Evolutionary conservation across 2,797 vertebrate species (phyloP).

Genomic region (Lemur catta): DNA sequence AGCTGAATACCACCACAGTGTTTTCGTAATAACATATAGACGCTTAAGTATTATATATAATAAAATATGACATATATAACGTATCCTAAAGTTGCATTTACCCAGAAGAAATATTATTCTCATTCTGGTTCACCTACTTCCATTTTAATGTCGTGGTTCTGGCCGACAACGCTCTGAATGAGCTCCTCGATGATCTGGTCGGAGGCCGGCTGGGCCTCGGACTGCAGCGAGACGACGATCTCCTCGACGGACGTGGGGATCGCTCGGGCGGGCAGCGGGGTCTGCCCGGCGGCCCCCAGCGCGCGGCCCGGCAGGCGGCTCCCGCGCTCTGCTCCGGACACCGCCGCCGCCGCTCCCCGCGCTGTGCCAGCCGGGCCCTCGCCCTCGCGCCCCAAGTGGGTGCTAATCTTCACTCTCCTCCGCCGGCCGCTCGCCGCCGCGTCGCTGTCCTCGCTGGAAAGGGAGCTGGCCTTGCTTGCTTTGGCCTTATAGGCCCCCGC

Average conservation of each 20-base stretch:
- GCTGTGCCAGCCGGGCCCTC: constrained; percentile 56
- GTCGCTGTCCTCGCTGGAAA: not conserved
- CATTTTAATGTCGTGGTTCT: constrained; percentile 77
- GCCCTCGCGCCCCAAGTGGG: constrained; percentile 6
- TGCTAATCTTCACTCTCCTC: not conserved
- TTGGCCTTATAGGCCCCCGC: accelerated
- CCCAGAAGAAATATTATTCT: constrained; percentile 62
- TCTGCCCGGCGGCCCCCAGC: constrained; percentile 48
- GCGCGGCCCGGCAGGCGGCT: constrained; percentile 57
- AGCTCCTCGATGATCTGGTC: constrained; percentile 83
- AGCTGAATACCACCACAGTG: not conserved
- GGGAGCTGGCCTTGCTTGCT: not conserved
- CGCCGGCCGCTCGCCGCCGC: not conserved
- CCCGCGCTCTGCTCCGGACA: constrained; percentile 33
- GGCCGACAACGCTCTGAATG: constrained; percentile 83
- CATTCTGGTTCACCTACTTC: constrained; percentile 80
- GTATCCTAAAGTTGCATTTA: constrained; percentile 61
- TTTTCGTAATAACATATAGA: not conserved
- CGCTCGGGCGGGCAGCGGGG: constrained; percentile 49
- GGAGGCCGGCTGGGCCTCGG: constrained; percentile 76
- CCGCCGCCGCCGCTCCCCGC: constrained; percentile 54
- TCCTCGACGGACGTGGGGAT: constrained; percentile 82
- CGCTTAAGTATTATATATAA: not conserved
- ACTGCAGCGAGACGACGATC: constrained; percentile 84
- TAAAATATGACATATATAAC: not conserved